These are phyloP conservation scores for Dimorphilus gyrociliatus DNA, from an alignment of 2,888 invertebrate species.

Conservation along the genomic window DNA sequence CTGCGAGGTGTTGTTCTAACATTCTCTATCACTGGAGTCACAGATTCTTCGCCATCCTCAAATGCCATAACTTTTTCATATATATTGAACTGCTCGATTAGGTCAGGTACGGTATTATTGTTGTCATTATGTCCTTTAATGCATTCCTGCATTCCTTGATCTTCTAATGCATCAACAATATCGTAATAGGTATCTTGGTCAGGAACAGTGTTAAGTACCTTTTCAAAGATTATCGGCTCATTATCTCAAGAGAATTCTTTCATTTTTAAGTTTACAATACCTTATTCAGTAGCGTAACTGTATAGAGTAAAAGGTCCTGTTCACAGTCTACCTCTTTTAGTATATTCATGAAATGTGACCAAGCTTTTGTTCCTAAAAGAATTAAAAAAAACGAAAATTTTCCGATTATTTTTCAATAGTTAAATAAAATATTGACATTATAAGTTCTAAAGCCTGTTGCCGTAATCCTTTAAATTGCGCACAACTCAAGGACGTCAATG, in stretches of 20 bases:
- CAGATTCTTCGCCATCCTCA: too few relatives aligned
- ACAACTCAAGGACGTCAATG: too few relatives aligned
- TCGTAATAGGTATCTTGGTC: constrained; percentile 95
- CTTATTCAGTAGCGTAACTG: constrained; percentile 87
- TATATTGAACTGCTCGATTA: constrained; percentile 78
- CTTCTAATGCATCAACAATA: constrained; percentile 84
- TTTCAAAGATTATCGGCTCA: too few relatives aligned
- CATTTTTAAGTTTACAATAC: constrained; percentile 15
- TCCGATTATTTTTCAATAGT: too few relatives aligned
- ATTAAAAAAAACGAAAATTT: constrained; percentile 2
- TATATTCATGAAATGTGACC: constrained; percentile 65
- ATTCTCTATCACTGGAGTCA: too few relatives aligned
- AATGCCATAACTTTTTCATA: too few relatives aligned
- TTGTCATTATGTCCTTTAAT: constrained; percentile 46
- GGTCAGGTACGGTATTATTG: constrained; percentile 78
- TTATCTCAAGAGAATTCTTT: constrained; percentile 4
- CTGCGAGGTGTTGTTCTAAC: constrained; percentile 25
- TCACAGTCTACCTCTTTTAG: constrained; percentile 75
- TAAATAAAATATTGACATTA: too few relatives aligned
- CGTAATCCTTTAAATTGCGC: too few relatives aligned
- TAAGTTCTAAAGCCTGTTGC: too few relatives aligned
- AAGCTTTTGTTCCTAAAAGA: constrained; percentile 46
- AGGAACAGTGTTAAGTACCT: constrained; percentile 70
- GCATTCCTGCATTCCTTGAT: constrained; percentile 46
- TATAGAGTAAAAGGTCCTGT: constrained; percentile 86